Evolutionary conservation across 2,113 vertebrate species (phyloP).

Genomic region (Tragulus kanchil): DNA sequence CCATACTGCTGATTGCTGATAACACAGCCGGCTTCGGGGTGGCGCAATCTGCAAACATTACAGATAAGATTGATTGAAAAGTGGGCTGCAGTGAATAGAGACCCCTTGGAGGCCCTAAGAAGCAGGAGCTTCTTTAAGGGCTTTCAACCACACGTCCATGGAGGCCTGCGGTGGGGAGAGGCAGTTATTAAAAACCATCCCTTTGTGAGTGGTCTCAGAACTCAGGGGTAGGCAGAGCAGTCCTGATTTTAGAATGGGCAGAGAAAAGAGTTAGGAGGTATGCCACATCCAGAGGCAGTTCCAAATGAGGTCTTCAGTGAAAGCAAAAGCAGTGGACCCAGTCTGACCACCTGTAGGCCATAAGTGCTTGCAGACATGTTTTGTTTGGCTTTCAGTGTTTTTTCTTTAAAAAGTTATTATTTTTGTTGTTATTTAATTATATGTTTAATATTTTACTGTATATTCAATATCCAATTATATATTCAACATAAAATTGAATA

Average conservation of each 20-base stretch:
- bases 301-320: not conserved
- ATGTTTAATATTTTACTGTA: not conserved
- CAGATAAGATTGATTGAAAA: constrained; percentile 83
- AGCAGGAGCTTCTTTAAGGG: constrained; percentile 70
- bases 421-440: constrained; percentile 29
- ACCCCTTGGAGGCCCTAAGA: constrained; percentile 59
- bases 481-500: constrained; percentile 33
- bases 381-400: not conserved
- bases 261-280: not conserved
- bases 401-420: constrained; percentile 39
- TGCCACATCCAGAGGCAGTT: not conserved
- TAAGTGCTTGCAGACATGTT: not conserved
- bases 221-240: not conserved
- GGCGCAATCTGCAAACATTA: constrained; percentile 86
- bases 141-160: not conserved
- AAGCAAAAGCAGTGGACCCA: not conserved
- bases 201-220: not conserved
- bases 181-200: not conserved
- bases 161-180: not conserved
- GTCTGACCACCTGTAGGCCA: not conserved
- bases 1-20: constrained; percentile 87
- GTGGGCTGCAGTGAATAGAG: constrained; percentile 75
- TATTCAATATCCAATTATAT: not conserved
- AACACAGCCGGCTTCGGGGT: constrained; percentile 73
- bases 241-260: not conserved